phyloP scores from a whole-genome alignment of 2,797 vertebrate genomes.

The Florisuga fusca region DNA sequence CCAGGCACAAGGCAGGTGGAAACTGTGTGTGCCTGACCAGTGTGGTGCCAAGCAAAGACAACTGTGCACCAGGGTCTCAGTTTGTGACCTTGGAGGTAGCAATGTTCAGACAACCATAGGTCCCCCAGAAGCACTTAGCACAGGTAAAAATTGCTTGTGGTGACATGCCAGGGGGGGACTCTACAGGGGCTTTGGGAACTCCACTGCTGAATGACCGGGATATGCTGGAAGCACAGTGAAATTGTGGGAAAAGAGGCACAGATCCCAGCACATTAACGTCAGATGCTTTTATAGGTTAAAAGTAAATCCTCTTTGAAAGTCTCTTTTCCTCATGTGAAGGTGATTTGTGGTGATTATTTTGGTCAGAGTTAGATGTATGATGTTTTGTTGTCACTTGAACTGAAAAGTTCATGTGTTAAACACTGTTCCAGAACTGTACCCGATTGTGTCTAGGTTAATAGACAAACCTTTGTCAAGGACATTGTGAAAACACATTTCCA shows the following conservation, averaged over 20 bases:
- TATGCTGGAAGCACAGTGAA: not conserved
- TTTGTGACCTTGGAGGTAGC: not conserved
- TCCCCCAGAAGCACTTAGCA: not conserved
- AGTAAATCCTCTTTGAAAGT: not conserved
- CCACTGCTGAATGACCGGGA: not conserved
- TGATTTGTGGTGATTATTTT: not conserved
- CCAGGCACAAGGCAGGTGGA: not conserved
- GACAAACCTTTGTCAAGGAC: constrained; percentile 36
- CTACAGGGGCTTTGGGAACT: not conserved
- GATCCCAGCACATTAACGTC: not conserved
- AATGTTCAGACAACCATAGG: not conserved
- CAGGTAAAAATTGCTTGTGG: fast-evolving
- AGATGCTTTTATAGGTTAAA: not conserved
- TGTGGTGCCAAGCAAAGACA: not conserved
- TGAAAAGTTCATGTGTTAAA: not conserved
- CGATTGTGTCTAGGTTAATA: constrained; percentile 20
- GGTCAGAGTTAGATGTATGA: not conserved
- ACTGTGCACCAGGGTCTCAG: fast-evolving
- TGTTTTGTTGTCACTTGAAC: constrained; percentile 1
- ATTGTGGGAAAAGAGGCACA: not conserved
- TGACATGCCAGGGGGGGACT: fast-evolving
- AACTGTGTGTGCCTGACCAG: fast-evolving
- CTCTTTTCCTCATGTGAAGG: not conserved
- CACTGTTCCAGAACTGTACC: constrained; percentile 4
- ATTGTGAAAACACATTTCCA: constrained; percentile 62